These are phyloP conservation scores for Beroe ovata DNA, from an alignment of 37 sponge, comb jelly and placozoan genomes.

Conservation along the genomic window DNA sequence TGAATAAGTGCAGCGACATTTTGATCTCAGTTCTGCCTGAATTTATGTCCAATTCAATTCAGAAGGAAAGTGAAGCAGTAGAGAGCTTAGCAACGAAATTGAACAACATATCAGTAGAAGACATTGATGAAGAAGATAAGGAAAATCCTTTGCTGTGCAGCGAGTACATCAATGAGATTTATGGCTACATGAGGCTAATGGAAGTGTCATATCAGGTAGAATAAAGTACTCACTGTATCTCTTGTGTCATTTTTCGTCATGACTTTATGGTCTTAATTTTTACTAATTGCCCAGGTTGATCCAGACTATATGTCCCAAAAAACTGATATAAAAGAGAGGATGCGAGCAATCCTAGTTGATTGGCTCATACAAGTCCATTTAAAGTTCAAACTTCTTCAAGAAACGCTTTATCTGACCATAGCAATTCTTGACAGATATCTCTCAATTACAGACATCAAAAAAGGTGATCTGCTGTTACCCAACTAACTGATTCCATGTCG, in stretches of 20 bases:
- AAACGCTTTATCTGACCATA: slow-evolving; percentile 89
- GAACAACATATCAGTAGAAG: slow-evolving; percentile 69
- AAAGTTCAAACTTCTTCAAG: slow-evolving; percentile 84
- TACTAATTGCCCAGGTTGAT: slow-evolving; percentile 68
- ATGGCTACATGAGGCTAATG: slow-evolving; percentile 81
- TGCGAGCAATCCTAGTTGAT: slow-evolving; percentile 90
- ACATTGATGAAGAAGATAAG: slow-evolving; percentile 80
- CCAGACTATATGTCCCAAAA: slow-evolving; percentile 77
- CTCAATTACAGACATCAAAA: slow-evolving; percentile 27
- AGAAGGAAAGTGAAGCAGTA: neutral
- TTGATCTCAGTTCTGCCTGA: too few relatives aligned
- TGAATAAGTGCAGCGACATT: too few relatives aligned
- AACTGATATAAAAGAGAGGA: slow-evolving; percentile 79
- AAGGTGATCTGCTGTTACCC: too few relatives aligned
- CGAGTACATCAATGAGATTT: slow-evolving; percentile 94
- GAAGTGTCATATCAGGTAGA: slow-evolving; percentile 72
- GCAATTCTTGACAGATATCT: slow-evolving; percentile 93
- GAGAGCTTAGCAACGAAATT: neutral
- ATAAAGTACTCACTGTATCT: too few relatives aligned
- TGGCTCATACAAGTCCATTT: slow-evolving; percentile 95
- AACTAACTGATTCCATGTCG: too few relatives aligned
- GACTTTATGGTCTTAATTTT: neutral
- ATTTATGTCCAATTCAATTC: neutral
- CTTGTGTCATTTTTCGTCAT: neutral
- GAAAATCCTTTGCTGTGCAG: slow-evolving; percentile 93